Evolutionary conservation across 2,888 invertebrate species (phyloP).

Genomic region (Melanostoma mellinum): DNA sequence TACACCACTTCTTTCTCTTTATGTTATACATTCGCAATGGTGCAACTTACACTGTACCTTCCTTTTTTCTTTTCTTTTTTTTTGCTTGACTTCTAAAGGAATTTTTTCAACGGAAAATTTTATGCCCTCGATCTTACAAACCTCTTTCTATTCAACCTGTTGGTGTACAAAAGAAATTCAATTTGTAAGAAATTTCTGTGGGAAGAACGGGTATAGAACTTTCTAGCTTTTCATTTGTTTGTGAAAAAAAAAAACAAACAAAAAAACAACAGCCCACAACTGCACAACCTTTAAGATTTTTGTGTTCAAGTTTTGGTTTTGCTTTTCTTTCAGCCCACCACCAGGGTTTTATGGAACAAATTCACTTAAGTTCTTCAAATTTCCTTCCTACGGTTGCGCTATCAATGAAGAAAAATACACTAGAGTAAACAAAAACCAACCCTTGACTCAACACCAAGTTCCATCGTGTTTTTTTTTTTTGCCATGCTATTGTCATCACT

Average conservation of each 20-base stretch:
- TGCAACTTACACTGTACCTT: not conserved
- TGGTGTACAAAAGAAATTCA: constrained; percentile 22
- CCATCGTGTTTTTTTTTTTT: too few relatives aligned
- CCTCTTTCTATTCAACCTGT: not conserved
- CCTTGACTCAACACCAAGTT: too few relatives aligned
- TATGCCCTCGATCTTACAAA: constrained; percentile 9
- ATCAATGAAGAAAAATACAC: too few relatives aligned
- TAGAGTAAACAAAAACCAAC: too few relatives aligned
- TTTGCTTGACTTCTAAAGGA: not conserved
- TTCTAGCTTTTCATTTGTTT: not conserved
- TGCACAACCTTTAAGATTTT: too few relatives aligned
- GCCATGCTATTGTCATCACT: too few relatives aligned
- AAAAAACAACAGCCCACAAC: too few relatives aligned
- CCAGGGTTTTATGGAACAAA: not conserved
- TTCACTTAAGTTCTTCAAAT: constrained; percentile 19
- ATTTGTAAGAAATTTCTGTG: constrained; percentile 22
- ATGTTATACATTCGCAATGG: too few relatives aligned
- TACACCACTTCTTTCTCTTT: too few relatives aligned
- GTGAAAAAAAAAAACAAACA: not conserved
- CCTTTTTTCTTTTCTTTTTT: not conserved
- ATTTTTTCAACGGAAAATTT: not conserved
- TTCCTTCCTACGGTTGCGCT: not conserved
- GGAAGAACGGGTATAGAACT: not conserved
- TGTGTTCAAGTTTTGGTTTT: too few relatives aligned
- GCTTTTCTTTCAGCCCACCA: too few relatives aligned